A percentile compares a stretch with the other conserved stretches of the same genome.
These are phyloP conservation scores for Harpalus rufipes DNA, from an alignment of 2,888 invertebrate species.

Conservation along the genomic window DNA sequence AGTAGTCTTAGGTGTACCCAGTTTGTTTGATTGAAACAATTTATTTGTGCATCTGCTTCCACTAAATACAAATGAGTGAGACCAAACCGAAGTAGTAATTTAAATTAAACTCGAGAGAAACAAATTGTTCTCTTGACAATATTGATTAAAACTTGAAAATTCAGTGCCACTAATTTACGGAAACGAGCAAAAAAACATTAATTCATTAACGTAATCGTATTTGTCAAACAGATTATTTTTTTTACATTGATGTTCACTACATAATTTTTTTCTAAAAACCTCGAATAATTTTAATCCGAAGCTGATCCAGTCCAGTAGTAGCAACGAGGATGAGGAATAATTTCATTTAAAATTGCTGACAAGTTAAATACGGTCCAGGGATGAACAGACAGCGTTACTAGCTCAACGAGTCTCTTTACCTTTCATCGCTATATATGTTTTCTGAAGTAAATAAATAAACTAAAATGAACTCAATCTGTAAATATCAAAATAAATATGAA, in stretches of 20 bases:
- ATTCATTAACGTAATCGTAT: constrained; percentile 44
- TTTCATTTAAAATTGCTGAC: constrained; percentile 51
- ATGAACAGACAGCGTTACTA: background rate
- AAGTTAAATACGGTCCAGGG: background rate
- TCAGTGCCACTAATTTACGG: constrained; percentile 34
- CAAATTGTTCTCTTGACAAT: constrained; percentile 36
- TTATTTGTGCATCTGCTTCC: no score
- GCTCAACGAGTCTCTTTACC: background rate
- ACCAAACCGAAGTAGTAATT: background rate
- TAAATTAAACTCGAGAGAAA: constrained; percentile 26
- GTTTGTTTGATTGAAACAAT: no score
- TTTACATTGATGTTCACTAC: constrained; percentile 27
- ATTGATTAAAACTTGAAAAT: constrained; percentile 46
- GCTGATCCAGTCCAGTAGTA: constrained; percentile 7
- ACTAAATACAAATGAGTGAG: background rate
- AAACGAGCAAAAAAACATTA: constrained; percentile 32
- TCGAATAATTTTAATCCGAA: constrained; percentile 23
- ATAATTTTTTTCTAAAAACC: constrained; percentile 26
- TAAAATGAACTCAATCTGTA: background rate
- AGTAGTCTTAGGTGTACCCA: no score
- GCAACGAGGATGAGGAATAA: constrained; percentile 12
- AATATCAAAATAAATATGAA: no score
- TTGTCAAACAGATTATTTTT: constrained; percentile 41
- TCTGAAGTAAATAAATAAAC: background rate
- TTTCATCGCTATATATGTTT: background rate